Conservation (phyloP, 2,797 vertebrate genomes). For the Hybognathus amarus region DNA sequence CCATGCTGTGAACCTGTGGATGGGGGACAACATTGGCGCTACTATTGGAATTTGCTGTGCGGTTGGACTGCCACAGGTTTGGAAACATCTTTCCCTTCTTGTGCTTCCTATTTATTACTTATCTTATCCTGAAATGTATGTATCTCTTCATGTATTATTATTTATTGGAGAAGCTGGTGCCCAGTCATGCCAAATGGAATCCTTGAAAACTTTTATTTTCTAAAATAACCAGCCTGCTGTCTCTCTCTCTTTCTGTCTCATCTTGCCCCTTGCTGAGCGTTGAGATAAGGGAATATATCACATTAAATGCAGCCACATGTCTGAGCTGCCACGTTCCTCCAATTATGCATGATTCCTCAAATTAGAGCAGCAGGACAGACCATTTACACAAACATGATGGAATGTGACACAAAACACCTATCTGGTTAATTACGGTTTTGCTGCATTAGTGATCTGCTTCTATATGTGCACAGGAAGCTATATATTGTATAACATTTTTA, state of each 20-base stretch:
- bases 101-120: neutral
- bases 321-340: neutral
- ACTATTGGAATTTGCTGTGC: conserved; percentile 84
- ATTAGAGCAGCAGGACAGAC: conserved; percentile 12
- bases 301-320: conserved; percentile 13
- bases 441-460: neutral
- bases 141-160: neutral
- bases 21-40: conserved; percentile 87
- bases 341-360: conserved; percentile 17
- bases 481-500: neutral
- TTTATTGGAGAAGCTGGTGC: conserved; percentile 1
- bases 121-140: neutral
- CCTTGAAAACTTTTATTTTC: neutral
- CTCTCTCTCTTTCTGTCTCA: neutral
- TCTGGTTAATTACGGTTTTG: conserved; percentile 3
- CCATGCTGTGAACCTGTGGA: conserved; percentile 90
- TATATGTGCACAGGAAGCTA: neutral
- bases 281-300: neutral
- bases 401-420: neutral
- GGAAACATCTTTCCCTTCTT: neutral
- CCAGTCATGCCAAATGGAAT: conserved; percentile 5
- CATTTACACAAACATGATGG: conserved; percentile 8
- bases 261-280: neutral
- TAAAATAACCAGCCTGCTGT: neutral
- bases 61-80: conserved; percentile 88